Evolutionary conservation across 2,113 vertebrate genomes (phyloP), one percentile per base, ranked within the genome.

Genomic region (Lamprotornis superbus): DNA sequence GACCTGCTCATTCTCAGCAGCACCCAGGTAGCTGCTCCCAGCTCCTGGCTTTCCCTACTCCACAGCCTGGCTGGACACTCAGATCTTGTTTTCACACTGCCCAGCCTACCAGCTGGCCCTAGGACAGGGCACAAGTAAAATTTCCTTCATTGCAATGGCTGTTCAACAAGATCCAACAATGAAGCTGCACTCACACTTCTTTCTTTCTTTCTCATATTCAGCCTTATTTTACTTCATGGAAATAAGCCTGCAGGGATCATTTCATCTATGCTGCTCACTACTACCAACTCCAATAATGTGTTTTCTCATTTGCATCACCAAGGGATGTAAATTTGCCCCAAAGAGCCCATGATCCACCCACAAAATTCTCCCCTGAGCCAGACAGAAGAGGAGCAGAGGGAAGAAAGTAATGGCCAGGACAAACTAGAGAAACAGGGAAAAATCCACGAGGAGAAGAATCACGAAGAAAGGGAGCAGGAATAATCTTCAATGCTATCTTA

Each of bases 261-360:
- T 94, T 81, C 22, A 56, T 68, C 90, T 96, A 53, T n/a, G 40
- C 52, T 86, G 53, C 60, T 86, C 80, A 39, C 67, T 74, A 61
- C 57, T 57, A 91, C 65, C 39, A 76, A 55, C 74, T 85, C 80
- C 11, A 86, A 16, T 81, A 83, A 86, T 20, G 53, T 22, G 42
- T 78, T 52, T 86, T 71, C 23, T 87, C 47, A 71, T 90, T 78
- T 89, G 18, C 83, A 96, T 89, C 52, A 71, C 35, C 90, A 74
- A 78, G 71, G 67, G 82, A 83, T 79, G 60, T 60, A 74, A 89
- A 83, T 78, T 47, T 96, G 53, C 60, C 85, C 85, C 79, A 94
- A 90, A 92, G 71, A 95, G 64, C 25, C 71, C 49, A 44, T 28
- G 76, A 89, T 89, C 86, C 73, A 89, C 91, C 80, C 77, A 92